These are phyloP conservation scores for Axis porcinus DNA, from an alignment of 2,113 vertebrate genomes.

Conservation along the genomic window DNA sequence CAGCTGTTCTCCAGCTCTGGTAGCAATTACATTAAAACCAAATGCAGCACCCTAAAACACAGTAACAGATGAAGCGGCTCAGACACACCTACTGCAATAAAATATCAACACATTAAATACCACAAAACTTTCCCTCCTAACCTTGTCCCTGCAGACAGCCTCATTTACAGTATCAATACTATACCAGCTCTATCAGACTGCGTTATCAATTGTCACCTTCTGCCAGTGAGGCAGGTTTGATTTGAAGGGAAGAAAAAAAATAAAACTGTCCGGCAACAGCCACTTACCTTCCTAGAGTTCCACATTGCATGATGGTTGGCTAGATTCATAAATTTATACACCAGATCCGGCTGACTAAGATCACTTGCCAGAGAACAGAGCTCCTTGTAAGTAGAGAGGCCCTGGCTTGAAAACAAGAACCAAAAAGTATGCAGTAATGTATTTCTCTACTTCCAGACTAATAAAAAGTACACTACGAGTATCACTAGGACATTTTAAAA, in stretches of 20 bases:
- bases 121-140: background rate
- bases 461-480: background rate
- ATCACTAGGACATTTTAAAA: conserved; percentile 20
- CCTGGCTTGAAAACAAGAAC: conserved; percentile 86
- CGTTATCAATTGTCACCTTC: accelerated
- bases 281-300: conserved; percentile 96
- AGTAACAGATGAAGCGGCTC: background rate
- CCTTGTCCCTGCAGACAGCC: background rate
- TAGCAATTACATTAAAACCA: conserved; percentile 96
- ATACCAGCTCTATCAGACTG: background rate
- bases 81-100: background rate
- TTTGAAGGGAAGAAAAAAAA: background rate
- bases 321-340: conserved; percentile 99
- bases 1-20: conserved; percentile 95
- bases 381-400: conserved; percentile 97
- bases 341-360: conserved; percentile 96
- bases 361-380: conserved; percentile 98
- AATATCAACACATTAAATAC: background rate
- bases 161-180: background rate
- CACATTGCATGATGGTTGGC: conserved; percentile 99
- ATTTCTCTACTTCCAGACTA: background rate
- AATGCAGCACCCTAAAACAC: conserved; percentile 93
- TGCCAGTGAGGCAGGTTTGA: background rate
- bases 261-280: background rate
- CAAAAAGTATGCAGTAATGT: background rate